Evolutionary conservation across 2,113 vertebrate species (phyloP), one percentile per base, ranked within the genome.

Genomic region (Pelvicachromis taeniatus): DNA sequence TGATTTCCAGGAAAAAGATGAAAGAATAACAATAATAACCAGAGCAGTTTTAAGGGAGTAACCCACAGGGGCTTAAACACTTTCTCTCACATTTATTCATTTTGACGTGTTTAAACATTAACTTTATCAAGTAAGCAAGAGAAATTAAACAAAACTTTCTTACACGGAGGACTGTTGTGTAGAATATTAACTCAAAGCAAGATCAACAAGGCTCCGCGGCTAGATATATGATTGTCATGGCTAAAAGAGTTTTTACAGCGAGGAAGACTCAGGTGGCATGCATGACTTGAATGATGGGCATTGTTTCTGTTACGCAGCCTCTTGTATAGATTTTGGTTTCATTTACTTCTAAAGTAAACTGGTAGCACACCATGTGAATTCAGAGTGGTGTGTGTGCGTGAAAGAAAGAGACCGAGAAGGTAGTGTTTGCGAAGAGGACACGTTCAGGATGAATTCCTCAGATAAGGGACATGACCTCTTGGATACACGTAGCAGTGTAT

Each of bases 391-490:
- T 63, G 58, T 70, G 58, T 33, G 23, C 56, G 77, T 77, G 85
- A 65, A 42, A 55, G 73, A 65, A 19, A 81, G 83, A 70, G 61
- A n/a, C 63, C 23, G 31, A 35, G 79, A 53, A 78, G 26, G 84
- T 82, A 92, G 93, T 95, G 94, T 94, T 94, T 95, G 95, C 94
- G 91, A 92, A 93, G 84, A 80, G 61, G 68, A 90, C 91, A 90
- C 89, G 87, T 91, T 86, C 84, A 80, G 88, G 91, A 84, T 90
- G 87, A 94, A 95, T 96, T 95, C 91, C 94, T 93, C 94, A 95
- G 93, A 94, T 94, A 94, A 90, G 93, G 95, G 94, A 88, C 91
- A 92, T 84, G 84, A 87, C 85, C 88, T 77, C 90, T 89, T 35
- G 79, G 82, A 61, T 65, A 84, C 78, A 87, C 38, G 58, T 35